Evolutionary conservation across 2,113 vertebrate species (phyloP).

Genomic region (Copsychus sechellarum): DNA sequence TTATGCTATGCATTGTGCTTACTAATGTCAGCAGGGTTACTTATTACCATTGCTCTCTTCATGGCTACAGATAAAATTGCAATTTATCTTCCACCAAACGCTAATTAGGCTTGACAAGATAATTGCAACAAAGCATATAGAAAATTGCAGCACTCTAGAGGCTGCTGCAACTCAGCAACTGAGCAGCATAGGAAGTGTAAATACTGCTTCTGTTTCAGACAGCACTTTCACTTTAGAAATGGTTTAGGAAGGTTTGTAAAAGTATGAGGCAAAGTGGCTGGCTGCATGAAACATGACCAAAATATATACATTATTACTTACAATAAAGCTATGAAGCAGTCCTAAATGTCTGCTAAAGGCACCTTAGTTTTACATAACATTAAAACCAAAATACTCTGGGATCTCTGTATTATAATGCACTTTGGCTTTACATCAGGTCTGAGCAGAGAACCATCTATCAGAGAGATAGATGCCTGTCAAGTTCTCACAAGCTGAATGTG

Average conservation of each 20-base stretch:
- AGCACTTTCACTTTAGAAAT: not conserved
- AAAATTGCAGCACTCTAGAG: not conserved
- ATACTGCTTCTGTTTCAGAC: not conserved
- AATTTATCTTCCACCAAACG: not conserved
- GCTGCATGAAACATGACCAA: not conserved
- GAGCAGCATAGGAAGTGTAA: rapidly evolving
- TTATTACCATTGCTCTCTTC: not conserved
- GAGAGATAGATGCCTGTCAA: not conserved
- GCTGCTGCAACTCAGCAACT: not conserved
- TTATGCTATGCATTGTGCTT: not conserved
- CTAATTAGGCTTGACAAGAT: not conserved
- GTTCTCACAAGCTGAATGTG: not conserved
- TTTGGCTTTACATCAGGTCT: not conserved
- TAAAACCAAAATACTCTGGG: not conserved
- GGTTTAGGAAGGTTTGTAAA: not conserved
- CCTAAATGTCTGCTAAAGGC: not conserved
- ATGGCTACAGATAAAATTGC: not conserved
- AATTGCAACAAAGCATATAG: not conserved
- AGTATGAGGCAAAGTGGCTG: not conserved
- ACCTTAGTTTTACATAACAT: not conserved
- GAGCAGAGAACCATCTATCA: not conserved
- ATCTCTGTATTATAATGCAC: not conserved
- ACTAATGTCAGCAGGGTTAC: not conserved
- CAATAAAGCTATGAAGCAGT: not conserved
- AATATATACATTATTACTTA: not conserved